Evolutionary conservation across 2,888 invertebrate genomes (phyloP), one percentile per base, ranked within the genome.

Genomic region (Chalcosyrphus nemorum): DNA sequence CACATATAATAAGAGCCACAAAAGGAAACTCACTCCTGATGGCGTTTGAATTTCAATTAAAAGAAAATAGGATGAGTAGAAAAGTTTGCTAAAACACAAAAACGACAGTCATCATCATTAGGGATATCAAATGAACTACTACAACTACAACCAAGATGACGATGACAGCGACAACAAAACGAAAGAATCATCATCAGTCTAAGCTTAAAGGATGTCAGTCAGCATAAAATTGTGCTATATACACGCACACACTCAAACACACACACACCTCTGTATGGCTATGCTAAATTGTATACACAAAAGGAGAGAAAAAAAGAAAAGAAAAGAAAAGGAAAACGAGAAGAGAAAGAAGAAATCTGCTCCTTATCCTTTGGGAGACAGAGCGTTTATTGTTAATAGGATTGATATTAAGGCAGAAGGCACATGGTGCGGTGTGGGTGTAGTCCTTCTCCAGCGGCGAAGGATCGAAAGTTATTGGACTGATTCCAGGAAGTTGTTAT

Each of bases 1-100:
- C 81, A 77, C 65, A 72, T 59, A 80, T 81, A 21, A 27, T n/a
- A 3, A 9, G 1, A 38, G 11, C 41, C 47, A 63, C 38, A 38
- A 29, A 13, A 41, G 11, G 29, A 45, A n/a, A 15, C 43, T 52
- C 35, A 15, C 29, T 50, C 38, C 32, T 38, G 17, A 52, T 59
- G 13, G 13, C 66, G 65, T 84, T 78, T 84, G 72, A 77, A 84
- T 84, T 84, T 84, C 72, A 84, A 84, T 84, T 78, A 84, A 74
- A 68, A 59, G 11, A 72, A 56, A 45, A 57, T 57, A 41, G 24
- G 43, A 6, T 56, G 24, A 54, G 35, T n/a, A 32, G 24, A 19
- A 59, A 63, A 11, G n/a, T n/a, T 56, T 32, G 19, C 45, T 35
- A 45, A 41, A 68, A 63, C 63, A 57, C 45, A 52, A 21, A 56